These are phyloP conservation scores for Diceros bicornis DNA, from an alignment of 2,797 vertebrate species.

Conservation along the genomic window DNA sequence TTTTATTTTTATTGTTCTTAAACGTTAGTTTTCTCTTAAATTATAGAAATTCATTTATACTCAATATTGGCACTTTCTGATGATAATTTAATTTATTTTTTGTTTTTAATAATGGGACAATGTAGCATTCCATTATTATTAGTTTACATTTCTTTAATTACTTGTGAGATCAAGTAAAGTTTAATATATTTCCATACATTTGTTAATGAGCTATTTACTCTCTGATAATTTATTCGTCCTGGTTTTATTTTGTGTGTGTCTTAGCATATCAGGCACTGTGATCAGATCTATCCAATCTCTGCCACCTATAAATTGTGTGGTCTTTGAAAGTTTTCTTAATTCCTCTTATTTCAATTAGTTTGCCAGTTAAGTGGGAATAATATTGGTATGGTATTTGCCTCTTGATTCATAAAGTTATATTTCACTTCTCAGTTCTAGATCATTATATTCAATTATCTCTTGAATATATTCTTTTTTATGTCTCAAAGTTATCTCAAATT, in stretches of 20 bases:
- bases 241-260: not conserved
- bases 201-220: not conserved
- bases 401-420: not conserved
- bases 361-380: not conserved
- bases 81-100: not conserved
- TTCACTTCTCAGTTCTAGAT: not conserved
- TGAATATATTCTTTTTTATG: not conserved
- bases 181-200: not conserved
- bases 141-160: not conserved
- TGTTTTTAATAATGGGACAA: not conserved
- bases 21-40: not conserved
- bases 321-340: not conserved
- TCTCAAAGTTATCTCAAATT: not conserved
- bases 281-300: not conserved
- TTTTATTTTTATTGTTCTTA: constrained; percentile 29
- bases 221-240: not conserved
- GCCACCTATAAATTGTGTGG: not conserved
- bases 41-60: constrained; percentile 9
- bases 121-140: not conserved
- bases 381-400: not conserved
- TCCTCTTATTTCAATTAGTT: not conserved
- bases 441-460: not conserved
- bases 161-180: not conserved
- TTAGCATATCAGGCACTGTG: not conserved
- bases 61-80: not conserved